Evolutionary conservation across 2,888 invertebrate species (phyloP).

Genomic region (Acleris emargana): DNA sequence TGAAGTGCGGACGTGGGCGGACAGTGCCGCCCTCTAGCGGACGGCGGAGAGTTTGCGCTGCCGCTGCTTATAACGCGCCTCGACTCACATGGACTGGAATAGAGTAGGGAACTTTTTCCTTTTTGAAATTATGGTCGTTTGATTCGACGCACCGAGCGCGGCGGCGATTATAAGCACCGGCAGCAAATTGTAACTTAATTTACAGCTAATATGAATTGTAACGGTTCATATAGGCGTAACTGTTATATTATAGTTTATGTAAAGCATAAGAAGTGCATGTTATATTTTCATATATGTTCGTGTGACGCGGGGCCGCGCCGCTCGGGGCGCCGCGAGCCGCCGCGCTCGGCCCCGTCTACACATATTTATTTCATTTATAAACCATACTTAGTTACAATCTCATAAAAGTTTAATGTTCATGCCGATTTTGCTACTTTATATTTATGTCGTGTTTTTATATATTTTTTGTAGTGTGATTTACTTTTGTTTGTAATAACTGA

Average conservation of each 20-base stretch:
- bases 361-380: slow-evolving; percentile 69
- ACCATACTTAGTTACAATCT: slow-evolving; percentile 72
- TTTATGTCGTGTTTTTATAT: slow-evolving; percentile 79
- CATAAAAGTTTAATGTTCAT: slow-evolving; percentile 63
- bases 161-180: slow-evolving; percentile 18
- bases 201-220: slow-evolving; percentile 67
- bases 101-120: slow-evolving; percentile 11
- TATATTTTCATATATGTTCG: slow-evolving; percentile 76
- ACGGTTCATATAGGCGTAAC: slow-evolving; percentile 78
- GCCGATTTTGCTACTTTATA: slow-evolving; percentile 72
- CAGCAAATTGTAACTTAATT: slow-evolving; percentile 68
- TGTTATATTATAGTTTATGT: slow-evolving; percentile 81
- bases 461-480: slow-evolving; percentile 79
- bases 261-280: slow-evolving; percentile 80
- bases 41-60: slow-evolving; percentile 48
- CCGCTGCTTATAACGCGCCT: slow-evolving; percentile 37
- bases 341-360: slow-evolving; percentile 49
- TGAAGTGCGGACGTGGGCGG: background rate
- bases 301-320: slow-evolving; percentile 47
- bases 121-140: slow-evolving; percentile 11
- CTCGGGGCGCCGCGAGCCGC: slow-evolving; percentile 34
- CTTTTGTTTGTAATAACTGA: slow-evolving; percentile 77
- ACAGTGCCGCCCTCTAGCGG: slow-evolving; percentile 49
- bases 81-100: slow-evolving; percentile 6
- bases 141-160: slow-evolving; percentile 5